These are phyloP conservation scores for Cirrhinus mrigala DNA, from an alignment of 2,797 vertebrate species.

Conservation along the genomic window DNA sequence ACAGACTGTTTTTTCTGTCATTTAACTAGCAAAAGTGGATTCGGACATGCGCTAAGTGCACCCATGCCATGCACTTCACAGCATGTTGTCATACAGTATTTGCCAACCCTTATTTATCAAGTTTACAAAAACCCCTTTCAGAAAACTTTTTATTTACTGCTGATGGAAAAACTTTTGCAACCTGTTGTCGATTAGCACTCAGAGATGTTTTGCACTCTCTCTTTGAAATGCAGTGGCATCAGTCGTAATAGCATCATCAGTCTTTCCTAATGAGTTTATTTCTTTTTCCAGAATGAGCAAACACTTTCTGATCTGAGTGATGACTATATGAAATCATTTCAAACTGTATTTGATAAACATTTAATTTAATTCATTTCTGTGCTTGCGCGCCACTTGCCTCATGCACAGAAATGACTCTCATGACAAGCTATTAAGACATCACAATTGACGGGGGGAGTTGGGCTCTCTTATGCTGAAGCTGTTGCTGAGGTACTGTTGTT, in stretches of 20 bases:
- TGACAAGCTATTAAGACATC: slow-evolving; percentile 46
- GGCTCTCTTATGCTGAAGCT: background rate
- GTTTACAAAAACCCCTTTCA: background rate
- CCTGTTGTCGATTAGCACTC: slow-evolving; percentile 13
- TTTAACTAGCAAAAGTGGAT: too few relatives aligned
- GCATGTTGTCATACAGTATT: background rate
- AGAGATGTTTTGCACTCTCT: background rate
- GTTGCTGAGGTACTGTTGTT: slow-evolving; percentile 41
- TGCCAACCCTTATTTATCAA: background rate
- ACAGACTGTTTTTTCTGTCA: too few relatives aligned
- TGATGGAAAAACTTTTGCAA: background rate
- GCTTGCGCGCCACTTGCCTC: background rate
- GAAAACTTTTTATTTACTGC: background rate
- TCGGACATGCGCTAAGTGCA: too few relatives aligned
- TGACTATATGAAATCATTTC: background rate
- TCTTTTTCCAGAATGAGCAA: slow-evolving; percentile 4
- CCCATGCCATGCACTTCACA: background rate
- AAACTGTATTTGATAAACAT: slow-evolving; percentile 23
- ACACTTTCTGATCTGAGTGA: slow-evolving; percentile 28
- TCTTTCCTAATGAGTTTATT: slow-evolving; percentile 32
- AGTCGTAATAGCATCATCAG: background rate
- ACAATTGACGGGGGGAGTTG: background rate
- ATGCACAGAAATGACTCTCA: background rate
- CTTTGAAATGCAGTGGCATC: background rate
- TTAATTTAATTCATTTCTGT: background rate